These are phyloP conservation scores for Bugula neritina DNA, from an alignment of 2,888 invertebrate species.

Conservation along the genomic window DNA sequence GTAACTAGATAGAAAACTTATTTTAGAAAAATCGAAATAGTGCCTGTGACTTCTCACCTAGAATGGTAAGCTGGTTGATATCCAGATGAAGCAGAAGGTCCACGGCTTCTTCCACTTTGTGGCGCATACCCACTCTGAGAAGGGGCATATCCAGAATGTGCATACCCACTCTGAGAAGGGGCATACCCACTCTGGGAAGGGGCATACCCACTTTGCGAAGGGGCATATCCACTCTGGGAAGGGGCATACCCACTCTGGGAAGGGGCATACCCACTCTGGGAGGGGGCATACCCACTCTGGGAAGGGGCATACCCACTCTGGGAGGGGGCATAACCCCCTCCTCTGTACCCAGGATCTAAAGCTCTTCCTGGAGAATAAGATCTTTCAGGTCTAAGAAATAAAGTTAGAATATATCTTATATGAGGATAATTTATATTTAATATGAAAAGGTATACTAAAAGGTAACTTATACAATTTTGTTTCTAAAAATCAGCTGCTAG, in stretches of 20 bases:
- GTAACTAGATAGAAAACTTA: no score
- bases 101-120: not conserved
- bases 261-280: constrained; percentile 21
- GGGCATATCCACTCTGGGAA: constrained; percentile 23
- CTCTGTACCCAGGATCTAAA: not conserved
- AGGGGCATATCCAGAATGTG: constrained; percentile 4
- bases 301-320: constrained; percentile 24
- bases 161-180: constrained; percentile 18
- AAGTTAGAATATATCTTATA: no score
- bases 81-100: not conserved
- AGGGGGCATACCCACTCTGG: constrained; percentile 17
- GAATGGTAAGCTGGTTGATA: constrained; percentile 16
- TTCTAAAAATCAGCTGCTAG: not conserved
- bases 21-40: no score
- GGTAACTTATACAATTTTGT: no score
- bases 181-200: constrained; percentile 23
- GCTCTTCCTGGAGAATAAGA: constrained; percentile 15
- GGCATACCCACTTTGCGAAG: constrained; percentile 15
- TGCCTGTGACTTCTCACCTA: no score
- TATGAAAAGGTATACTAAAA: no score
- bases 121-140: not conserved
- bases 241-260: constrained; percentile 23
- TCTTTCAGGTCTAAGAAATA: not conserved
- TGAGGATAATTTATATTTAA: no score
- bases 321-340: not conserved